phyloP scores from a whole-genome alignment of 2,888 invertebrate genomes.

The Agonum fuliginosum region DNA sequence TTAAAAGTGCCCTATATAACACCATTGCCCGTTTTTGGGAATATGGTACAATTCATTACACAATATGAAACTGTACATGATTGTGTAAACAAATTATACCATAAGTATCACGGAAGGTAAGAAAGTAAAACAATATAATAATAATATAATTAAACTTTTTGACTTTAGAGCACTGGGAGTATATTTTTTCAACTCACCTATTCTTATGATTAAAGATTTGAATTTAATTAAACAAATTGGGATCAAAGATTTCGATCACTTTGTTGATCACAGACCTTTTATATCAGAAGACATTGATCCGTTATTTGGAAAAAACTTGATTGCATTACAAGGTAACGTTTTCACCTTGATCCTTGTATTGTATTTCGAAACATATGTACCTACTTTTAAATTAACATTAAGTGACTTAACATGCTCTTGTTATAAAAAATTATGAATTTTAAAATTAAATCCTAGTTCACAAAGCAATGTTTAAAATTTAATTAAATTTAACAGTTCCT shows the following conservation, averaged over 20 bases:
- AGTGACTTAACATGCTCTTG: no score
- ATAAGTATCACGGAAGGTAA: not conserved
- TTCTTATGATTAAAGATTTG: conserved; percentile 67
- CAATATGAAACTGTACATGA: not conserved
- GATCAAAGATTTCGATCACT: conserved; percentile 65
- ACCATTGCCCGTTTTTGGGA: conserved; percentile 43
- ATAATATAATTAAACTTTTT: not conserved
- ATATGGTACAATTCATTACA: not conserved
- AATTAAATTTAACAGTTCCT: no score
- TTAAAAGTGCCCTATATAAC: conserved; percentile 12
- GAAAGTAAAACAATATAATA: not conserved
- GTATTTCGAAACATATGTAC: no score
- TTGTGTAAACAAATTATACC: not conserved
- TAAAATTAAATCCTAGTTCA: no score
- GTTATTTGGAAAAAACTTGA: conserved; percentile 64
- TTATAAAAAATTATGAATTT: no score
- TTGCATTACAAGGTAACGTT: conserved; percentile 12
- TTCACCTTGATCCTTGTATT: no score
- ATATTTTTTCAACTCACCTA: conserved; percentile 64
- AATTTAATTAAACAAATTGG: conserved; percentile 68
- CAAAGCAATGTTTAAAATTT: no score
- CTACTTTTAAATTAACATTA: no score
- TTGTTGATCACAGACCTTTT: conserved; percentile 65
- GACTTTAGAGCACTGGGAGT: conserved; percentile 59
- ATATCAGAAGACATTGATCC: conserved; percentile 64